Percentiles rank a stretch among this genome's conserved stretches.
Evolutionary conservation across 2,888 invertebrate species (phyloP).

Genomic region (Amphipoea lucens): DNA sequence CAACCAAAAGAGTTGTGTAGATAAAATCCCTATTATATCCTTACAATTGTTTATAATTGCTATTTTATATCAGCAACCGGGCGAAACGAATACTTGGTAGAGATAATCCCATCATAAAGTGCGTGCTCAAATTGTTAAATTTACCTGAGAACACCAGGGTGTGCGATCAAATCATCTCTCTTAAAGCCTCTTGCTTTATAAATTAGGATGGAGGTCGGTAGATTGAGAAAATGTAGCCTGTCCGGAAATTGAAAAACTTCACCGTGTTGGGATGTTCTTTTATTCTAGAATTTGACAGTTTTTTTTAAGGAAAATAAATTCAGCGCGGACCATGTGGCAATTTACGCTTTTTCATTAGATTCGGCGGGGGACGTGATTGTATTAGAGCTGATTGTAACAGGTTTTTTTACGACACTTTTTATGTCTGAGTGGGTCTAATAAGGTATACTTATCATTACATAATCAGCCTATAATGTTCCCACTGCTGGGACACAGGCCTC

Average conservation of each 20-base stretch:
- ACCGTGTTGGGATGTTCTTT: slow-evolving; percentile 77
- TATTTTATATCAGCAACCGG: slow-evolving; percentile 73
- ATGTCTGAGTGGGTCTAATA: slow-evolving; percentile 27
- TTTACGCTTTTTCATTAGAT: slow-evolving; percentile 56
- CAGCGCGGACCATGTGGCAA: slow-evolving; percentile 64
- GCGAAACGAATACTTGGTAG: slow-evolving; percentile 76
- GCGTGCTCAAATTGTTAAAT: slow-evolving; percentile 85
- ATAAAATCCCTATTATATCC: slow-evolving; percentile 48
- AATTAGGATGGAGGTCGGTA: slow-evolving; percentile 84
- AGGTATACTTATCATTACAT: background rate
- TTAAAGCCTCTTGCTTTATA: slow-evolving; percentile 84
- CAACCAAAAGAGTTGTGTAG: slow-evolving; percentile 42
- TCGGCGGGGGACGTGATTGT: slow-evolving; percentile 35
- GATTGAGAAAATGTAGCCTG: slow-evolving; percentile 85
- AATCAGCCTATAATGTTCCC: no score
- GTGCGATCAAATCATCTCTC: slow-evolving; percentile 86
- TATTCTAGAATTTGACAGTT: slow-evolving; percentile 84
- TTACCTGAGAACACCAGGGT: slow-evolving; percentile 85
- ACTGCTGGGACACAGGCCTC: no score
- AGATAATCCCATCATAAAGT: slow-evolving; percentile 84
- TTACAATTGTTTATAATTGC: slow-evolving; percentile 60
- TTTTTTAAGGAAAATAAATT: slow-evolving; percentile 77
- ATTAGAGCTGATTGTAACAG: slow-evolving; percentile 25
- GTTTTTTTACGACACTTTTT: slow-evolving; percentile 38
- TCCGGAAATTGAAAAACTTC: slow-evolving; percentile 90